These are phyloP conservation scores for Leucoma salicis DNA, from an alignment of 2,888 invertebrate genomes.

Conservation along the genomic window DNA sequence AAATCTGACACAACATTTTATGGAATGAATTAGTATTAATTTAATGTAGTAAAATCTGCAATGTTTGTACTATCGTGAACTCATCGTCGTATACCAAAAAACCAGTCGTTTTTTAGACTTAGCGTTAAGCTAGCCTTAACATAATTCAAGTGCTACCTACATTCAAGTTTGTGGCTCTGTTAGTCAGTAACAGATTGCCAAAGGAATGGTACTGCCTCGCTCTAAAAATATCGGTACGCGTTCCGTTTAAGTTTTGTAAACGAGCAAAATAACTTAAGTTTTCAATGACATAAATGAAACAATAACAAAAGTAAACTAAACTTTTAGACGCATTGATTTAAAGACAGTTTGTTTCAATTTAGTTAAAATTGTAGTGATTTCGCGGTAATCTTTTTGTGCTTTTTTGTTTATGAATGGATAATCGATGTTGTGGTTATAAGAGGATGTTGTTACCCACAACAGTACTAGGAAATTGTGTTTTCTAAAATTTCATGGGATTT, in stretches of 20 bases:
- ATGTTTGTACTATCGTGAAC: slow-evolving; percentile 15
- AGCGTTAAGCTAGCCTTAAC: slow-evolving; percentile 22
- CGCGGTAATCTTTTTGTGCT: slow-evolving; percentile 57
- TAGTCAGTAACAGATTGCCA: slow-evolving; percentile 52
- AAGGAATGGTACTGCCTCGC: slow-evolving; percentile 36
- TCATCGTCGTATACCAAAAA: slow-evolving; percentile 35
- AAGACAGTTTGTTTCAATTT: slow-evolving; percentile 4
- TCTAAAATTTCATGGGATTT: slow-evolving; percentile 70
- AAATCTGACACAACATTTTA: not conserved
- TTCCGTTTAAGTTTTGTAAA: slow-evolving; percentile 43
- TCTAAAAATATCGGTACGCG: slow-evolving; percentile 53
- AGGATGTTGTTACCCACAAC: slow-evolving; percentile 65
- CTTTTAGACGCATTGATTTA: slow-evolving; percentile 7
- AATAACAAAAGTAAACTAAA: slow-evolving; percentile 18
- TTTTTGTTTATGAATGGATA: slow-evolving; percentile 66
- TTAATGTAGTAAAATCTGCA: not conserved
- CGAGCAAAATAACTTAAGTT: slow-evolving; percentile 42
- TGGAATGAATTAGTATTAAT: not conserved
- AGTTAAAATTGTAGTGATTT: slow-evolving; percentile 37
- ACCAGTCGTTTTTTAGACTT: not conserved
- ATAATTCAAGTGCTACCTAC: slow-evolving; percentile 16
- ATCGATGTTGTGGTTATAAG: slow-evolving; percentile 58
- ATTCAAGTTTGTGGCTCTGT: slow-evolving; percentile 1
- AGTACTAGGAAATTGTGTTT: slow-evolving; percentile 52
- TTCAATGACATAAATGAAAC: slow-evolving; percentile 48